Conservation (phyloP, 1,140 invertebrate species). For the Drosophila erecta region DNA sequence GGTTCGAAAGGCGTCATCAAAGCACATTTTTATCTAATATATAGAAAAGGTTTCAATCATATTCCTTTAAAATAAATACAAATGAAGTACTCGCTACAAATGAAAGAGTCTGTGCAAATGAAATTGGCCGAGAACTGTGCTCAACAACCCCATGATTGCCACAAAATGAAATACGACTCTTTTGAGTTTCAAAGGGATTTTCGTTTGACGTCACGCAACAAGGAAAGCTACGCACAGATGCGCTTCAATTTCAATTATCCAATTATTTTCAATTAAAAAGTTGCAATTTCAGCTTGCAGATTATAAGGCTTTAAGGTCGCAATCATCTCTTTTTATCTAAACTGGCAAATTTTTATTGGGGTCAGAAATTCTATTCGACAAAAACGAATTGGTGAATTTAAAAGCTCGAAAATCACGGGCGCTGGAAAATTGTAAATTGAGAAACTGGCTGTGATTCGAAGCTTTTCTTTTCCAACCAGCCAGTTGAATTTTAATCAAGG, state of each 20-base stretch:
- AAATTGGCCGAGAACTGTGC: not conserved
- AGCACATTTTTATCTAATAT: no score
- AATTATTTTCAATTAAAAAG: constrained; percentile 46
- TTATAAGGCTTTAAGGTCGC: constrained; percentile 9
- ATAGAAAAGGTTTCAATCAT: no score
- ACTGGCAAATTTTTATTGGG: not conserved
- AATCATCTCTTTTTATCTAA: not conserved
- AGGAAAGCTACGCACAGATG: constrained; percentile 36
- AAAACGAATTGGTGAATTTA: constrained; percentile 6
- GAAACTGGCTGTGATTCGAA: constrained; percentile 18
- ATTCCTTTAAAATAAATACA: not conserved
- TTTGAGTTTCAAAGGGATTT: constrained; percentile 13
- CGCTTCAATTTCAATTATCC: constrained; percentile 49
- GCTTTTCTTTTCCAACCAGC: constrained; percentile 1
- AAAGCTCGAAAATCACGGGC: not conserved
- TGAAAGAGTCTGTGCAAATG: not conserved
- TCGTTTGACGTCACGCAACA: constrained; percentile 1
- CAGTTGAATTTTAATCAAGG: constrained; percentile 34
- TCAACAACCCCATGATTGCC: not conserved
- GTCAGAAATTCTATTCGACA: constrained; percentile 1
- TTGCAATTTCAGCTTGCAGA: constrained; percentile 9
- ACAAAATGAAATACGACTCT: not conserved
- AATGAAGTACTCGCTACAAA: not conserved
- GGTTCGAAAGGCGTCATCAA: constrained; percentile 1
- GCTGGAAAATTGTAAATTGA: constrained; percentile 18